Percentiles rank a stretch among this genome's conserved stretches.
These are phyloP conservation scores for Neodiprion fabricii DNA, from an alignment of 1,140 invertebrate genomes.

Conservation along the genomic window DNA sequence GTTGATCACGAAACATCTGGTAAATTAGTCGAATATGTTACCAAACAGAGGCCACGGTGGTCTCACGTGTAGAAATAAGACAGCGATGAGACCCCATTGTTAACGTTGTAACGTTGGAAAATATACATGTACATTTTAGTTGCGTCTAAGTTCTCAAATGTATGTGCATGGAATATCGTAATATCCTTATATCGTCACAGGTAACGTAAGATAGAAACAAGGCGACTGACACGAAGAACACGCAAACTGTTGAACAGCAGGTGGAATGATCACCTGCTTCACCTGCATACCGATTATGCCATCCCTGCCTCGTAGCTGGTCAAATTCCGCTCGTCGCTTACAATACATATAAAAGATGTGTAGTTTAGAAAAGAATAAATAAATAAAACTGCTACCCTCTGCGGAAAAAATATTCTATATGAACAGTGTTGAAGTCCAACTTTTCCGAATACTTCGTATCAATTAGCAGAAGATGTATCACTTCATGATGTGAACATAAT, in stretches of 20 bases:
- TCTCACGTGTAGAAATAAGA: neutral
- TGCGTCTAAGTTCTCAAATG: too few species aligned
- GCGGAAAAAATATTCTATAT: too few species aligned
- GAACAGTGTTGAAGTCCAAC: too few species aligned
- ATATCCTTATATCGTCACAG: neutral
- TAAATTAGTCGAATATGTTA: neutral
- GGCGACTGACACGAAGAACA: neutral
- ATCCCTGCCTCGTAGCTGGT: too few species aligned
- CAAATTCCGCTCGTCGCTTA: too few species aligned
- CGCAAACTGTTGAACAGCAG: neutral
- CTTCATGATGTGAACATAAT: too few species aligned
- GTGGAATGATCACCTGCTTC: slow-evolving; percentile 2
- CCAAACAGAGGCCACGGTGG: neutral
- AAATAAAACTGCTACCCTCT: too few species aligned
- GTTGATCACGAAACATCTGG: neutral
- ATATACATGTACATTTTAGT: neutral
- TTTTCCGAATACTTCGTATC: too few species aligned
- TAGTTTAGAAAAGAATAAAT: too few species aligned
- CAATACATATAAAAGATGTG: too few species aligned
- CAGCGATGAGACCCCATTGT: neutral
- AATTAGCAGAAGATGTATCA: too few species aligned
- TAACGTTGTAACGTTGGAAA: neutral
- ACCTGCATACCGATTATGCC: neutral
- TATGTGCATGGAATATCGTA: neutral
- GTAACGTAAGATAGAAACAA: neutral